Evolutionary conservation across 1,140 invertebrate species (phyloP).

Genomic region (Uloborus diversus): DNA sequence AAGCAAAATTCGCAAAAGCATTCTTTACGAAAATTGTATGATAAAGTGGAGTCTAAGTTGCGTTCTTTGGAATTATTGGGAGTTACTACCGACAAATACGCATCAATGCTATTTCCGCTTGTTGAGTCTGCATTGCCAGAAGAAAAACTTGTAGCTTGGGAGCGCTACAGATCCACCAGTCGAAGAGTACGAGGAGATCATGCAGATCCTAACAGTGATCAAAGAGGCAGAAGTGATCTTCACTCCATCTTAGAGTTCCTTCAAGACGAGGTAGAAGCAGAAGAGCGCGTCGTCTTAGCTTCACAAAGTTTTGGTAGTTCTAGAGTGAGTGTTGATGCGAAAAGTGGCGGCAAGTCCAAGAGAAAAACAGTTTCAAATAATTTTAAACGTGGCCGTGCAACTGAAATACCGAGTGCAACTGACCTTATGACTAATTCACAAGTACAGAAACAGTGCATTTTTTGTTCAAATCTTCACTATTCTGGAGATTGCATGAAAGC

Average conservation of each 20-base stretch:
- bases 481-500: conserved; percentile 2
- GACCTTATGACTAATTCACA: not conserved
- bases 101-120: conserved; percentile 58
- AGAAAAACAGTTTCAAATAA: not conserved
- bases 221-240: not conserved
- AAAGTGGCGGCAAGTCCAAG: not conserved
- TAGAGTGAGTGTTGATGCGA: not conserved
- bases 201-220: not conserved
- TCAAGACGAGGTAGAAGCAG: not conserved
- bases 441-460: not conserved
- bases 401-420: not conserved
- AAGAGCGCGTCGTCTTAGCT: not conserved
- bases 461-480: conserved; percentile 9
- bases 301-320: not conserved
- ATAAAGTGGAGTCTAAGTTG: not conserved
- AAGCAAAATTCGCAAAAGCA: not conserved
- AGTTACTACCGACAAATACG: not conserved
- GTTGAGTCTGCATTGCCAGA: conserved; percentile 6
- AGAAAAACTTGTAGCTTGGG: not conserved
- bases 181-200: not conserved
- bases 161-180: not conserved
- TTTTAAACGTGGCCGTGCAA: not conserved
- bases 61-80: not conserved
- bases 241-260: not conserved
- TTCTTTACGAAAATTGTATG: conserved; percentile 3